Evolutionary conservation across 2,888 invertebrate genomes (phyloP), one percentile per base, ranked within the genome.

Genomic region (Drosophila peninsularis): DNA sequence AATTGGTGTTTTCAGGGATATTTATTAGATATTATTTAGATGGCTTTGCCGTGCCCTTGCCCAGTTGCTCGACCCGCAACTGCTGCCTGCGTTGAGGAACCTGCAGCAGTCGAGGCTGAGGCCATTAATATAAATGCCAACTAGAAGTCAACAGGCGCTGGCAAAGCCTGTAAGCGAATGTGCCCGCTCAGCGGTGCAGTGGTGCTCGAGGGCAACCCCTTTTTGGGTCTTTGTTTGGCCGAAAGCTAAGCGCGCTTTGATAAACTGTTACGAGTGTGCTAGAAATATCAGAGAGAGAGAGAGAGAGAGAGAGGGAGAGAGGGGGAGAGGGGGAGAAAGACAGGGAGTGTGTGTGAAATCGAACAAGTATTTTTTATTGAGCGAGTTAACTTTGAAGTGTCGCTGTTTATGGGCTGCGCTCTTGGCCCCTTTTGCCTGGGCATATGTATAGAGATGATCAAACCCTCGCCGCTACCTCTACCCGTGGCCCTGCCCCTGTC

Each of bases 361-460:
- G 70, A 68, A 80, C 80, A 79, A 57, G 77, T 73, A 69, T 81
- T 82, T 82, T 84, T 82, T 84, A 82, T 84, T 84, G 80, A 72
- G 82, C 83, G 72, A 83, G 84, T 83, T 83, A 84, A 83, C 80
- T 84, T 82, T 83, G 80, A 83, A 83, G 84, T 83, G 84, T 78
- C 80, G 82, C 79, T 72, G 80, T 78, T 80, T 82, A 80, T 71
- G 76, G 75, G 53, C 66, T 62, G 68, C 55, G 27, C 45, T 30
- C 17, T 30, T 30, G 45, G 45, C 52, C 52, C 52, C 37, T 37
- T 37, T 34, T 24, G n/a, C 52, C 52, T 37, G 10, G 30, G 24
- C n/a, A 11, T 24, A 27, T 17, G 36, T 13, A 27, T 5, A 6
- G n/a, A 27, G 52, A 17, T 24, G 52, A 52, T 52, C 52, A 37